Conservation (phyloP, 1,140 invertebrate genomes). For the Protaetia brevitarsis region DNA sequence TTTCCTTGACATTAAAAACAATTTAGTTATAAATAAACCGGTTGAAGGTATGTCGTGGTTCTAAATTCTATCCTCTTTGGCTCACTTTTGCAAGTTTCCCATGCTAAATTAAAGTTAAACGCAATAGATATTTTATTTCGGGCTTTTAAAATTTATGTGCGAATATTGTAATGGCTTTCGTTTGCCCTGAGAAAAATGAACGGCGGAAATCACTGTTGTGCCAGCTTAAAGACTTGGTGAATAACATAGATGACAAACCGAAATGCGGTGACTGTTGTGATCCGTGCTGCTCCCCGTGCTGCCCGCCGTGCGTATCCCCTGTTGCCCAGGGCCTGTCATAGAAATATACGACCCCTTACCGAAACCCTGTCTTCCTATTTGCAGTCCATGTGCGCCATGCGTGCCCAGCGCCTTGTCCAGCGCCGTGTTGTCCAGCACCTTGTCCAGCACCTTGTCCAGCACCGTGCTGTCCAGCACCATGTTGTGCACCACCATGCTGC, state of each 20-base stretch:
- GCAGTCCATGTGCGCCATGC: conserved; percentile 35
- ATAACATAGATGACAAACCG: conserved; percentile 38
- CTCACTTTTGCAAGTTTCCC: background rate
- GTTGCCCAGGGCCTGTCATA: conserved; percentile 40
- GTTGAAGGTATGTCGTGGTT: background rate
- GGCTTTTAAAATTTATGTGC: conserved; percentile 16
- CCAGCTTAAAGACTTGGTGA: conserved; percentile 41
- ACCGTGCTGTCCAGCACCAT: conserved; percentile 36
- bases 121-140: conserved; percentile 8
- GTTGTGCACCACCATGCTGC: conserved; percentile 39
- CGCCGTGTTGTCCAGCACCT: conserved; percentile 28
- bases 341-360: conserved; percentile 46
- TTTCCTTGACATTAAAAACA: conserved; percentile 13
- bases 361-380: conserved; percentile 44
- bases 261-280: conserved; percentile 23
- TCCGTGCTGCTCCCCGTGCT: conserved; percentile 30
- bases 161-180: conserved; percentile 31
- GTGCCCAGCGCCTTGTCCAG: background rate
- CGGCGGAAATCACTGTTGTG: conserved; percentile 38
- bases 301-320: conserved; percentile 30
- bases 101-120: conserved; percentile 19
- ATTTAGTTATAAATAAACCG: conserved; percentile 10
- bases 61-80: background rate
- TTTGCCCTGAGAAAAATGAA: conserved; percentile 37
- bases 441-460: conserved; percentile 31